These are phyloP conservation scores for Drosophila monieri DNA, from an alignment of 2,888 invertebrate genomes.

Conservation along the genomic window DNA sequence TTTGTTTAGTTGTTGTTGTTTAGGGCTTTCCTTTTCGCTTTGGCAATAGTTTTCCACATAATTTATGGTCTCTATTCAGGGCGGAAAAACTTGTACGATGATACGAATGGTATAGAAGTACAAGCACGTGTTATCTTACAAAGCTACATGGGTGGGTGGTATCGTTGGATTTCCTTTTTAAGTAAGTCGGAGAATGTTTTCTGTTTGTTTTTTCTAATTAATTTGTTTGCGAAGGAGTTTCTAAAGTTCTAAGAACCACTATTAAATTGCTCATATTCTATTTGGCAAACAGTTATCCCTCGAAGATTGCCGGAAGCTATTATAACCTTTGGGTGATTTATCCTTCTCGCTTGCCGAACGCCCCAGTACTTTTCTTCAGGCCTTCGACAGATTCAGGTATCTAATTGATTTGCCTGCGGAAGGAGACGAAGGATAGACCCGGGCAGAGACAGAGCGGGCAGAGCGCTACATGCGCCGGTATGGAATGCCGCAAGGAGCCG, in stretches of 20 bases:
- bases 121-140: conserved; percentile 22
- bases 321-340: neutral
- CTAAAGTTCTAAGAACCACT: neutral
- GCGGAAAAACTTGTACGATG: conserved; percentile 30
- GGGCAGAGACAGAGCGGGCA: neutral
- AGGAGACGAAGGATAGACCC: neutral
- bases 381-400: conserved; percentile 35
- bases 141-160: neutral
- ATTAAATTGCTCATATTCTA: neutral
- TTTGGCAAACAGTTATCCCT: neutral
- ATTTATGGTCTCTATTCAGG: conserved; percentile 37
- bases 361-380: conserved; percentile 1
- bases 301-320: neutral
- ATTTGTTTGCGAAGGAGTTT: neutral
- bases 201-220: too few species aligned
- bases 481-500: conserved; percentile 57
- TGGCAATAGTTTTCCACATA: conserved; percentile 45
- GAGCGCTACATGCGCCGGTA: neutral
- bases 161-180: neutral
- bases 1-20: conserved; percentile 1
- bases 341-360: neutral
- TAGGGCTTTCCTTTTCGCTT: conserved; percentile 32
- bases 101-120: conserved; percentile 17
- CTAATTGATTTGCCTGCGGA: conserved; percentile 42
- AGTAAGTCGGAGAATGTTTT: neutral